phyloP scores from a whole-genome alignment of 2,888 invertebrate genomes.

The Eucera pruinosa region DNA sequence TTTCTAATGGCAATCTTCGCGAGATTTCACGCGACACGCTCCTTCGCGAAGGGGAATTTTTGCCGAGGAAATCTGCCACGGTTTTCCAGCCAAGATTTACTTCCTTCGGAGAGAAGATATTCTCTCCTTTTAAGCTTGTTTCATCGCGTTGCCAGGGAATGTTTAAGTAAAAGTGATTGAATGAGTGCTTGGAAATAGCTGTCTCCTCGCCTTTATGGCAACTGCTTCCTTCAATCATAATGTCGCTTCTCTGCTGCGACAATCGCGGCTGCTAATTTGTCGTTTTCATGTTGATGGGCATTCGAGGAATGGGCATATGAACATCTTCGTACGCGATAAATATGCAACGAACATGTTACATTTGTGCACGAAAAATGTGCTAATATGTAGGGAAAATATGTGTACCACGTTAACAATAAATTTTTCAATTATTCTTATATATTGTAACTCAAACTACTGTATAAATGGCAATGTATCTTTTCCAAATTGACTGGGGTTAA shows the following conservation, averaged over 20 bases:
- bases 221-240: neutral
- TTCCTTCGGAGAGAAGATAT: neutral
- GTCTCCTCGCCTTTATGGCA: neutral
- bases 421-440: no score
- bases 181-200: constrained; percentile 1
- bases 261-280: neutral
- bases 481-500: no score
- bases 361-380: no score
- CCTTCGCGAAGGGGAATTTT: neutral
- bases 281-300: no score
- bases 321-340: no score
- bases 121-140: neutral
- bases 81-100: neutral
- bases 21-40: constrained; percentile 14
- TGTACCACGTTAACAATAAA: no score
- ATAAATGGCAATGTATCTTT: no score
- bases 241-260: no score
- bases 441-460: no score
- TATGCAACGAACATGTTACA: no score
- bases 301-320: no score
- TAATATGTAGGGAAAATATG: no score
- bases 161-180: constrained; percentile 22
- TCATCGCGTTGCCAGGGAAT: neutral
- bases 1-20: constrained; percentile 11
- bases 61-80: neutral